phyloP scores from a whole-genome alignment of 1,140 invertebrate genomes.

The Spodoptera frugiperda region DNA sequence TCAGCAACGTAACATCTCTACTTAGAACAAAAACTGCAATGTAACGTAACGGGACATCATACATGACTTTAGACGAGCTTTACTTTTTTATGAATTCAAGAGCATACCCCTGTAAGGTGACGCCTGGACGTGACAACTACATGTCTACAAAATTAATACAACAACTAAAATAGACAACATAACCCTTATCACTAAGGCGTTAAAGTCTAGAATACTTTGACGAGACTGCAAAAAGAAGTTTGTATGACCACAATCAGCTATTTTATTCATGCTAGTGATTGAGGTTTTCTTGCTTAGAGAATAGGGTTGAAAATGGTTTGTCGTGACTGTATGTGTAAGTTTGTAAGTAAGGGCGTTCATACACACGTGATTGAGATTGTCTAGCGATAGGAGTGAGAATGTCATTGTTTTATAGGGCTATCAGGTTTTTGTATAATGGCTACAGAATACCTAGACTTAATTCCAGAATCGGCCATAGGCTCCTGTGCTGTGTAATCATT shows the following conservation, averaged over 20 bases:
- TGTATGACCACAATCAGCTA: background rate
- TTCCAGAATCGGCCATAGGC: no score
- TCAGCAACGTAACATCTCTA: background rate
- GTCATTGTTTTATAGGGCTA: conserved; percentile 60
- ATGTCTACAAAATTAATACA: conserved; percentile 5
- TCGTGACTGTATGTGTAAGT: conserved; percentile 28
- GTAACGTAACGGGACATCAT: conserved; percentile 7
- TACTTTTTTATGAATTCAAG: conserved; percentile 44
- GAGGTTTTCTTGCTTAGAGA: background rate
- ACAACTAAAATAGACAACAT: background rate
- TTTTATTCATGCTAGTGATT: background rate
- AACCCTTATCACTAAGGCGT: background rate
- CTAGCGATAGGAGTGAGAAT: conserved; percentile 59
- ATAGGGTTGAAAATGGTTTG: conserved; percentile 42
- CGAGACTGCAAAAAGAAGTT: background rate
- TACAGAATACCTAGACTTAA: no score
- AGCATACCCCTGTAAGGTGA: conserved; percentile 25
- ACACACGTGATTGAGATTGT: conserved; percentile 59
- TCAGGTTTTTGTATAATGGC: conserved; percentile 4
- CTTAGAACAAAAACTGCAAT: conserved; percentile 5
- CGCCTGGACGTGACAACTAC: conserved; percentile 25
- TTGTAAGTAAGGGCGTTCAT: conserved; percentile 46
- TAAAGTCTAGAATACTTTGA: conserved; percentile 4
- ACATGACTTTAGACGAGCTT: conserved; percentile 8
- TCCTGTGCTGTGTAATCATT: no score